Percentiles rank a stretch among this genome's conserved stretches.
These are phyloP conservation scores for Oscarella lobularis DNA, from an alignment of 37 sponge, comb jelly and placozoan species.

Conservation along the genomic window DNA sequence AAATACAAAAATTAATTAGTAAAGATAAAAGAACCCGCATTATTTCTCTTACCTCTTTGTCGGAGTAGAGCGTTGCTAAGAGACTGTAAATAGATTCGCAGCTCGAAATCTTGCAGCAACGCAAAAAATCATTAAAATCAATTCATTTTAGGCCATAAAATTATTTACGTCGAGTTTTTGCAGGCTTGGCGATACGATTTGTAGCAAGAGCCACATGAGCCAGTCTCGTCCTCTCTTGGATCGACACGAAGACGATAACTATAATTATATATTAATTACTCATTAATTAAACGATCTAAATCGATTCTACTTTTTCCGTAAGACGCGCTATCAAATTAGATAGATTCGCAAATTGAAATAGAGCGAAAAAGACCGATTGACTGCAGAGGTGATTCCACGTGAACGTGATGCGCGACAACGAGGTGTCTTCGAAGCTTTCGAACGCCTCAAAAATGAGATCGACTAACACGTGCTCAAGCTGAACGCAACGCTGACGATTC, in stretches of 20 bases:
- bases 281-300: too few relatives aligned
- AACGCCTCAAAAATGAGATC: background rate
- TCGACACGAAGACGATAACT: too few relatives aligned
- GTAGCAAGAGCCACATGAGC: background rate
- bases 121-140: background rate
- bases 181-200: background rate
- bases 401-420: background rate
- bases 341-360: background rate
- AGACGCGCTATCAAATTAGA: background rate
- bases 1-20: background rate
- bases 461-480: background rate
- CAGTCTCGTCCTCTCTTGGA: background rate
- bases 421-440: background rate
- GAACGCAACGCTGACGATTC: slow-evolving; percentile 1
- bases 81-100: background rate
- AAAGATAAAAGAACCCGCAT: background rate
- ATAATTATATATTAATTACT: too few relatives aligned
- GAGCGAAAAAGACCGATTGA: background rate
- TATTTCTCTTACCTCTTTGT: background rate
- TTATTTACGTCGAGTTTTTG: background rate
- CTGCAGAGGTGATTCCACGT: background rate
- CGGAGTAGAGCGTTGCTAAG: background rate
- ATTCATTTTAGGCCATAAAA: background rate
- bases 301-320: background rate
- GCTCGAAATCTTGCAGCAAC: background rate